Conservation (phyloP, 2,888 invertebrate species). For the Germaria angustata region DNA sequence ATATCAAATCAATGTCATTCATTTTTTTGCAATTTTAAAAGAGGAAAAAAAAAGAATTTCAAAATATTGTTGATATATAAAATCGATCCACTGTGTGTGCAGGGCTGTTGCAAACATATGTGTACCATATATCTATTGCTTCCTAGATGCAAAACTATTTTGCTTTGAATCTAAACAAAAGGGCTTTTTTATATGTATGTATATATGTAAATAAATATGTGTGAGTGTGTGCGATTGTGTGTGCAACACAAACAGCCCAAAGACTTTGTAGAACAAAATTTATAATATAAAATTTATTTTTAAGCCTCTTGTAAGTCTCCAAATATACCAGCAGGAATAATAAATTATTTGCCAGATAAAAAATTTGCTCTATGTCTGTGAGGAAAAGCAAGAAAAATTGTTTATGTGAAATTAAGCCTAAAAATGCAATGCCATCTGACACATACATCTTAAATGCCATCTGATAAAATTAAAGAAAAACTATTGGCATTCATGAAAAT, state of each 20-base stretch:
- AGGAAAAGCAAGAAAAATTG: not conserved
- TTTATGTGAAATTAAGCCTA: not conserved
- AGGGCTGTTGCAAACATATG: not conserved
- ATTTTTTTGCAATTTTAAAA: constrained; percentile 18
- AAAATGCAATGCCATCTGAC: too few relatives aligned
- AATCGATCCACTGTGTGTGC: not conserved
- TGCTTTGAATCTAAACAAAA: not conserved
- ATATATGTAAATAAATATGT: not conserved
- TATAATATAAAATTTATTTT: constrained; percentile 26
- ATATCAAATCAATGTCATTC: constrained; percentile 52
- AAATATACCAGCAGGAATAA: not conserved
- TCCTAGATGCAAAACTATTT: not conserved
- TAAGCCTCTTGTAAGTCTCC: not conserved
- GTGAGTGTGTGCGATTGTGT: not conserved
- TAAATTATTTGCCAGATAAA: not conserved
- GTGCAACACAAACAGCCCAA: not conserved
- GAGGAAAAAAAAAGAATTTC: not conserved
- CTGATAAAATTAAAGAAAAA: too few relatives aligned
- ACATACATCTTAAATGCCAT: too few relatives aligned
- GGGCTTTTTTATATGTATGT: not conserved
- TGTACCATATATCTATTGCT: not conserved
- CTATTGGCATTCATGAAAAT: too few relatives aligned
- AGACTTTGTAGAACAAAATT: not conserved
- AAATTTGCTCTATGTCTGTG: not conserved
- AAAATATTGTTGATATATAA: not conserved